Percentiles rank a stretch among this genome's conserved stretches.
Conservation (phyloP, 2,113 vertebrate genomes). For the Atractosteus spatula region DNA sequence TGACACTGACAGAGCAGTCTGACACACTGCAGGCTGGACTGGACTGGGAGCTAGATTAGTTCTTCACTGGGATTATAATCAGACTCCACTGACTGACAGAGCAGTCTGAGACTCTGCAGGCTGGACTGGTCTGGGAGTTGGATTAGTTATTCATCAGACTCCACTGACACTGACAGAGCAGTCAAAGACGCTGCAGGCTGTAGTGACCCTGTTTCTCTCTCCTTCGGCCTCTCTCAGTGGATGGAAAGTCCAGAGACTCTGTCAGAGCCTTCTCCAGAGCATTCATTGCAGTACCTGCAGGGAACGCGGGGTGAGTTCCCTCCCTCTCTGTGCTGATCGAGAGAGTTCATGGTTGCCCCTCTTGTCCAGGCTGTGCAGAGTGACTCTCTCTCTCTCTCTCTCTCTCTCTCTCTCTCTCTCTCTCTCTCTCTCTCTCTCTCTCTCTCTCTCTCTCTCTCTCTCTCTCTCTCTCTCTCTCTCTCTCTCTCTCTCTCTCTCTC, state of each 20-base stretch:
- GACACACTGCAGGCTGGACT: too few relatives aligned
- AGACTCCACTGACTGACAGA: too few relatives aligned
- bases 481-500: not conserved
- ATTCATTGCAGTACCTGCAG: constrained; percentile 81
- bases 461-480: not conserved
- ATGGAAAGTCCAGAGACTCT: constrained; percentile 72
- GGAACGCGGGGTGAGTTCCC: constrained; percentile 72
- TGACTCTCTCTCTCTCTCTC: not conserved
- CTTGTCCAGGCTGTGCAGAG: not conserved
- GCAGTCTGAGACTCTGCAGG: too few relatives aligned
- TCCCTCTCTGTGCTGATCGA: not conserved
- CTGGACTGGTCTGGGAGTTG: too few relatives aligned
- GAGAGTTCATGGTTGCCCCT: not conserved
- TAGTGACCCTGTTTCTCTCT: too few relatives aligned
- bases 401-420: too few relatives aligned
- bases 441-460: not conserved
- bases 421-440: not conserved
- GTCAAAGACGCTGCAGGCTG: too few relatives aligned
- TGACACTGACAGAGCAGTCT: too few relatives aligned
- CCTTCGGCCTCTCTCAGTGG: constrained; percentile 53
- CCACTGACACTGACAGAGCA: not conserved
- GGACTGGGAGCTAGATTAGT: too few relatives aligned
- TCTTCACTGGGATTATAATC: too few relatives aligned
- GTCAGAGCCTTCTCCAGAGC: constrained; percentile 81
- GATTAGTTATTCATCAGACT: not conserved